phyloP scores from a whole-genome alignment of 2,888 invertebrate genomes.

The Buathra laborator region DNA sequence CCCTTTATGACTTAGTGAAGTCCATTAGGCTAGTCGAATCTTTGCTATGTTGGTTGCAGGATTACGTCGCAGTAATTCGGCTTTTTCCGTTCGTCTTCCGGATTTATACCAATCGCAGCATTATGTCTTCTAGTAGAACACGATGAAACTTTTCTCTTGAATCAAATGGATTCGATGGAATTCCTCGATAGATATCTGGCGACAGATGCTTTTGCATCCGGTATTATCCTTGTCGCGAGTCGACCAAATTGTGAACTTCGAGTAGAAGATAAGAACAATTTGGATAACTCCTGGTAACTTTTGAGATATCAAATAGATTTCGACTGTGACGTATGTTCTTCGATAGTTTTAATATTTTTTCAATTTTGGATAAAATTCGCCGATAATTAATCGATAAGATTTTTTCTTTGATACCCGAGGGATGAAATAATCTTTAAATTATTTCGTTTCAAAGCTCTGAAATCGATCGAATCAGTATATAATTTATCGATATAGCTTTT shows the following conservation, averaged over 20 bases:
- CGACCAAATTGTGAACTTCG: slow-evolving; percentile 13
- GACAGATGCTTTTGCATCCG: slow-evolving; percentile 42
- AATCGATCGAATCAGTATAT: background rate
- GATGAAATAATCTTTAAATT: background rate
- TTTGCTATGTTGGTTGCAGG: slow-evolving; percentile 21
- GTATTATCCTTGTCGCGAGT: slow-evolving; percentile 5
- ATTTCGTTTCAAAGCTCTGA: background rate
- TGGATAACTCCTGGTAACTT: background rate
- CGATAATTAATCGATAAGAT: background rate
- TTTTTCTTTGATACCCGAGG: background rate
- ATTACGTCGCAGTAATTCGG: slow-evolving; percentile 10
- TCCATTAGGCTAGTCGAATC: slow-evolving; percentile 19
- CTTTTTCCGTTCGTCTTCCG: background rate
- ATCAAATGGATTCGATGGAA: slow-evolving; percentile 16
- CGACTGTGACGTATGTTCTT: background rate
- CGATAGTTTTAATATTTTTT: too few species aligned
- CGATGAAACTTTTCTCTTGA: slow-evolving; percentile 13
- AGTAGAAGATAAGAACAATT: background rate
- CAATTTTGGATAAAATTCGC: background rate
- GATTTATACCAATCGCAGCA: slow-evolving; percentile 27
- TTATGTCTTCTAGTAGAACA: background rate
- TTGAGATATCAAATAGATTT: background rate
- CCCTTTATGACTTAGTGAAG: slow-evolving; percentile 37
- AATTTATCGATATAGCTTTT: background rate
- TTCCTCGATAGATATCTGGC: slow-evolving; percentile 14